Evolutionary conservation across 2,797 vertebrate species (phyloP).

Genomic region (Acrossocheilus fasciatus): DNA sequence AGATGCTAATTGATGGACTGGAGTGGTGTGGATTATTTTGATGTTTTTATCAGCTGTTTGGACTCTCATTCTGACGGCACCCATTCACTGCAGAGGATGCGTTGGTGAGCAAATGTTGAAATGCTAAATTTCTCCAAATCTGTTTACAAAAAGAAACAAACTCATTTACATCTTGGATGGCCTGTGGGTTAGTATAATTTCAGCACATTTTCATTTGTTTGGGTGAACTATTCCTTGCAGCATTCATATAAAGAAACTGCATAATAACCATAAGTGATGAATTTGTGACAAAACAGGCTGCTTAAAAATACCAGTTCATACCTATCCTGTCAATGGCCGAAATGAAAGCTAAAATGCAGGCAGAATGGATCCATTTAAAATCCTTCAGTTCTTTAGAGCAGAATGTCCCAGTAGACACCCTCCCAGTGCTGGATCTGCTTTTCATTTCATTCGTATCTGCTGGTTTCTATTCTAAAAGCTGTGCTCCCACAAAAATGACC

Average conservation of each 20-base stretch:
- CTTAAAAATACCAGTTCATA: constrained; percentile 4
- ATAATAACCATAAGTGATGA: background rate
- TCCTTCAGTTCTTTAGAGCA: background rate
- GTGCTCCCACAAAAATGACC: background rate
- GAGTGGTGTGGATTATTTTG: too few relatives aligned
- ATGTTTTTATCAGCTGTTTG: too few relatives aligned
- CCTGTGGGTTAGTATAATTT: background rate
- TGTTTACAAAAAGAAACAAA: background rate
- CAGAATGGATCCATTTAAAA: constrained; percentile 16
- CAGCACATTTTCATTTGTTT: background rate
- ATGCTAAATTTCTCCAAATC: background rate
- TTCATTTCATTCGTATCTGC: background rate
- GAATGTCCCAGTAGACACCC: background rate
- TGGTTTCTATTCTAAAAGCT: constrained; percentile 12
- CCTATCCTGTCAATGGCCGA: background rate
- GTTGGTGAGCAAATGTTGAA: background rate
- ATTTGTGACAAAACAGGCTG: background rate
- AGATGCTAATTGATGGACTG: too few relatives aligned
- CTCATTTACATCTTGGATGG: background rate
- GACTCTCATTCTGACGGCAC: too few relatives aligned
- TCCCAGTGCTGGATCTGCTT: background rate
- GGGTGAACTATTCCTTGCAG: background rate
- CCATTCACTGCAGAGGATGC: too few relatives aligned
- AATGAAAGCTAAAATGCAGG: background rate
- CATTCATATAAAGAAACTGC: background rate